These are phyloP conservation scores for Abramis brama DNA, from an alignment of 2,113 vertebrate species.

Conservation along the genomic window DNA sequence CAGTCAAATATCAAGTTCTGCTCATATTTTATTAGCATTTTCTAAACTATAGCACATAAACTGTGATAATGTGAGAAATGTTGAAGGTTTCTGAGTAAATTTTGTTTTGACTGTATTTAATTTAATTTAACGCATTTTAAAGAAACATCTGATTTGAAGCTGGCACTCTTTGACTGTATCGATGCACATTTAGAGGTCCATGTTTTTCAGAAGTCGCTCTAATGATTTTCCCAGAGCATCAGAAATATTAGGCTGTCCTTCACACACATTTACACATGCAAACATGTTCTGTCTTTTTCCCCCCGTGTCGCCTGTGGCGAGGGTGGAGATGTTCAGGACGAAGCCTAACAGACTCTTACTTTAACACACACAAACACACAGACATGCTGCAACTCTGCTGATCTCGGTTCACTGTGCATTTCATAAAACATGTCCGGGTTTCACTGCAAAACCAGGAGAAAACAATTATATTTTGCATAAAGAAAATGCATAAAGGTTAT, in stretches of 20 bases:
- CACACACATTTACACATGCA: constrained; percentile 9
- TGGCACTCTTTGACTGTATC: too few species aligned
- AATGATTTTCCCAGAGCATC: not conserved
- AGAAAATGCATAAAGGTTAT: not conserved
- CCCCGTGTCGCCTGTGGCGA: constrained; percentile 3
- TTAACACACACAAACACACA: not conserved
- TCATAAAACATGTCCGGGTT: not conserved
- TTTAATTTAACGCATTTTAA: too few species aligned
- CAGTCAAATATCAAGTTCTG: too few species aligned
- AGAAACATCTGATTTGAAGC: too few species aligned
- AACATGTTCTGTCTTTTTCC: not conserved
- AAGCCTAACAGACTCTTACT: not conserved
- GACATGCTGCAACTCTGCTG: not conserved
- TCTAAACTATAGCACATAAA: too few species aligned
- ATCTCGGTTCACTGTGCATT: not conserved
- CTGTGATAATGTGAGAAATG: too few species aligned
- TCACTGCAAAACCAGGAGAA: not conserved
- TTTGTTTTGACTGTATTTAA: too few species aligned
- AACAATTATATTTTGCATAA: not conserved
- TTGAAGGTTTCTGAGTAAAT: too few species aligned
- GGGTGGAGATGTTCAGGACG: not conserved
- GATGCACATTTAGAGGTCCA: too few species aligned
- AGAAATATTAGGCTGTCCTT: not conserved
- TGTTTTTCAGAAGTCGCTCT: not conserved
- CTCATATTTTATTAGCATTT: too few species aligned